Conservation (phyloP, 1,140 invertebrate genomes). For the Gryon sp. region DNA sequence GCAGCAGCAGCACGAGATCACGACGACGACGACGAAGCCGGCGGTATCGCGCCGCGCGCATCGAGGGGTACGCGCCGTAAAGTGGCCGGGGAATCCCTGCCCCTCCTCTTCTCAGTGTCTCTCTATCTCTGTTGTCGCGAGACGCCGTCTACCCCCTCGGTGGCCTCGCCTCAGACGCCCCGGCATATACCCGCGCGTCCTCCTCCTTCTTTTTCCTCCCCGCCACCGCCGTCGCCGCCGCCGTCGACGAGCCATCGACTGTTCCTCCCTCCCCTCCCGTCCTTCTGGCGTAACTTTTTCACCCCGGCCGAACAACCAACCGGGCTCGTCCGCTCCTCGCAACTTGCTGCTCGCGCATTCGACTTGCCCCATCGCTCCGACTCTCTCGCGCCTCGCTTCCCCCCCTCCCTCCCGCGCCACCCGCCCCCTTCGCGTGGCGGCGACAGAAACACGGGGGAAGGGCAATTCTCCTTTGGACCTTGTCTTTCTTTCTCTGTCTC, state of each 20-base stretch:
- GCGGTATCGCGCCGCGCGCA: constrained; percentile 56
- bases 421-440: constrained; percentile 45
- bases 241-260: constrained; percentile 35
- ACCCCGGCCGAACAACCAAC: constrained; percentile 47
- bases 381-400: neutral
- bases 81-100: constrained; percentile 64
- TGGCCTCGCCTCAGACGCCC: constrained; percentile 18
- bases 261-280: constrained; percentile 22
- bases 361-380: neutral
- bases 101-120: constrained; percentile 55
- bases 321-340: constrained; percentile 37
- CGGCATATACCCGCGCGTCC: no score
- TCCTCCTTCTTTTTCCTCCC: no score
- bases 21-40: neutral
- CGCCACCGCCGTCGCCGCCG: constrained; percentile 35
- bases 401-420: neutral
- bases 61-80: constrained; percentile 65
- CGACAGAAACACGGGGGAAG: no score
- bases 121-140: constrained; percentile 11
- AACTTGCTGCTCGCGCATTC: neutral
- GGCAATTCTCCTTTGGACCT: constrained; percentile 20
- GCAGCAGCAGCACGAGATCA: no score
- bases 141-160: constrained; percentile 42
- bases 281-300: constrained; percentile 47
- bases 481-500: neutral